Base-by-base conservation (phyloP, 2,888 invertebrate species). In the Arrhopalites spinosus region DNA sequence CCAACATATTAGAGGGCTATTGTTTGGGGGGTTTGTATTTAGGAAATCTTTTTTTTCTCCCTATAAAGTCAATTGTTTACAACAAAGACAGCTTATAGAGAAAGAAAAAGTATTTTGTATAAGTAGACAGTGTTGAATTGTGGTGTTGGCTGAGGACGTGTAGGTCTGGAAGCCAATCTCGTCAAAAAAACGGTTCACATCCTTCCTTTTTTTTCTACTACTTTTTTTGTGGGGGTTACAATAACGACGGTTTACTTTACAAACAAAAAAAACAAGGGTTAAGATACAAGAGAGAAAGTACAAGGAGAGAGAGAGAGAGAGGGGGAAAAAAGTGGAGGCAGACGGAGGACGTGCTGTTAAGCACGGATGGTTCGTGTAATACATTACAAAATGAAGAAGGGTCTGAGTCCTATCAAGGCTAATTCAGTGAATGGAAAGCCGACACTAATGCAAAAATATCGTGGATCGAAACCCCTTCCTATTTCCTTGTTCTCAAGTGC, bases 391-490 rank as follows among this genome's bases (percentile, higher is more conserved):
- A 74, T 68, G 69, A 69, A 45, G 70, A 36, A 1, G 36, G 2
- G 25, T 66, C 56, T 68, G 68, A 56, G 61, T 66, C 50, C 43
- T 73, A 67, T 73, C 66, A 67, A 53, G 73, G 76, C 76, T 80
- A 81, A 81, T 81, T 81, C 79, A 72, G 66, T 76, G 78, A 78
- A 81, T 53, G 80, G 77, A 77, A 77, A 79, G 76, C 69, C 77
- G 80, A 80, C 81, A 80, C 78, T 81, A 81, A 80, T 80, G 77
- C 79, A 80, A 78, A 81, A 79, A 81, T 81, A 81, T 81, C 79
- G 78, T 76, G 36, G 36, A 78, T 77, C 74, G 71, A 77, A 74
- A 67, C 45, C 67, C n/a, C 45, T 30, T 53, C 64, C 56, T 69
- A 59, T 69, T 69, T 56, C 64, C 53, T 70, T 63, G 70, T 77